Percentiles rank a stretch among this genome's conserved stretches.
Conservation (phyloP, 2,888 invertebrate genomes). For the Tuberolachnus salignus region DNA sequence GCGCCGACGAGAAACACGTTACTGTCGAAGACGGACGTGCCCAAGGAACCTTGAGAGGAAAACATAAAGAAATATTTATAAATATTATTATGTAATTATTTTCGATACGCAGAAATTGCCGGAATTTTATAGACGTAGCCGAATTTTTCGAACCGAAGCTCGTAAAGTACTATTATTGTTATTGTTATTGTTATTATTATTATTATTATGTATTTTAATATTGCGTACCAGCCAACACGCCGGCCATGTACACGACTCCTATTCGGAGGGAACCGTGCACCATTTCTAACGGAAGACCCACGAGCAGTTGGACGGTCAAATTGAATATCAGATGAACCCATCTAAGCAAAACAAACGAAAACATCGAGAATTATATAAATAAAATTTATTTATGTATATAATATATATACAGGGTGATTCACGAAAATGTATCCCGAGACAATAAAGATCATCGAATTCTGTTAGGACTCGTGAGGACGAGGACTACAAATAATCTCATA, state of each 20-base stretch:
- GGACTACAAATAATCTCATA: too few species aligned
- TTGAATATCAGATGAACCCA: slow-evolving; percentile 96
- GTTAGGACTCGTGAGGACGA: too few species aligned
- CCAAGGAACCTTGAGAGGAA: slow-evolving; percentile 69
- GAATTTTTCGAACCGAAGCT: slow-evolving; percentile 14
- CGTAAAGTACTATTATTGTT: background rate
- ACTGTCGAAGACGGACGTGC: slow-evolving; percentile 91
- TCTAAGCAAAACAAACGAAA: slow-evolving; percentile 62
- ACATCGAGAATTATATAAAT: too few species aligned
- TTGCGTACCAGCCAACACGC: slow-evolving; percentile 78
- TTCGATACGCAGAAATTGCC: background rate
- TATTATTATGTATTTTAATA: too few species aligned
- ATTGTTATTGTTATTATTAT: too few species aligned
- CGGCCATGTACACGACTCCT: slow-evolving; percentile 87
- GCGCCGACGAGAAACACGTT: slow-evolving; percentile 95
- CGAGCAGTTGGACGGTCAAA: slow-evolving; percentile 88
- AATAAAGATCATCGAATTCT: too few species aligned
- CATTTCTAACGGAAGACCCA: slow-evolving; percentile 94
- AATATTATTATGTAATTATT: background rate
- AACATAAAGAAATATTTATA: background rate
- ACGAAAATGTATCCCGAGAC: too few species aligned
- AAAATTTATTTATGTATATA: too few species aligned
- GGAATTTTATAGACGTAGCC: too few species aligned
- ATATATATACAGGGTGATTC: too few species aligned
- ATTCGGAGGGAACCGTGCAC: slow-evolving; percentile 91